Evolutionary conservation across 2,113 vertebrate species (phyloP).

Genomic region (crab-eating macaque (Macaca fascicularis)): T2T-MFA8v1.1 NC_088391.1:75657001-75657500

Average conservation of each 20-base stretch:
- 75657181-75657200: neutral
- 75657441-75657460: neutral
- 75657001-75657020: neutral
- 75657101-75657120: neutral
- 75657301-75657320: neutral
- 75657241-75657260: neutral
- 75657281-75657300: neutral
- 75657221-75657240: neutral
- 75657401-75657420: conserved; percentile 27
- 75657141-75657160: neutral
- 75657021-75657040: neutral
- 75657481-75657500: neutral
- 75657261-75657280: neutral
- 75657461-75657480: neutral
- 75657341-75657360: neutral
- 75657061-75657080: neutral
- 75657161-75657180: neutral
- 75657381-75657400: neutral
- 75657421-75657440: neutral
- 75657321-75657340: neutral
- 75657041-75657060: neutral
- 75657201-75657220: neutral
- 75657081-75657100: neutral
- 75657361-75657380: neutral
- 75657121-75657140: neutral